Evolutionary conservation across 2,113 vertebrate genomes (phyloP), one percentile per base, ranked within the genome.

Genomic region (Sapayoa aenigma): DNA sequence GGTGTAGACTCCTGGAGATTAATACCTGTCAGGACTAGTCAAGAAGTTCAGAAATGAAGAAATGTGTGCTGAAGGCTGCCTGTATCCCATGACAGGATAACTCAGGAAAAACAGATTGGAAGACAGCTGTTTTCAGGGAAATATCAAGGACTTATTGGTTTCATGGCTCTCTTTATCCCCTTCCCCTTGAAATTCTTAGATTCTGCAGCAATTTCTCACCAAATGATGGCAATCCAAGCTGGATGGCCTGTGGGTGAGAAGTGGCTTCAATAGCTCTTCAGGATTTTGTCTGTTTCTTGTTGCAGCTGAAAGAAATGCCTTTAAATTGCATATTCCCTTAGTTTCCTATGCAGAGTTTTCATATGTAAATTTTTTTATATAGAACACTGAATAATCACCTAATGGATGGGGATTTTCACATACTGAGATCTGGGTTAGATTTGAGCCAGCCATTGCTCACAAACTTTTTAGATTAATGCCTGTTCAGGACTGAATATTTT

Each of bases 361-460:
- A 1, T 55, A 14, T 50, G 7, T 2, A 2, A 2, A 33, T 6
- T 3, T 62, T 85, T 85, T 46, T 12, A 37, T 53, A 17, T 0
- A 44, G 50, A n/a, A 41, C 21, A 58, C 31, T 62, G 52, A 89
- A 68, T 79, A 72, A 77, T 76, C 23, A 66, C 39, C 42, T 47
- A 17, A 30, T 23, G 42, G 37, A 68, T 73, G 53, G 20, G 9
- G 30, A 56, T 90, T 94, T 90, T 88, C 56, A 60, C 27, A 27
- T 55, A 7, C 6, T 0, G 3, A 87, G 28, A 12, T 58, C 25
- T 78, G n/a, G 23, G 49, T 65, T 72, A 58, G 59, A 46, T 84
- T 92, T 93, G 52, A 83, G 39, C 22, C 50, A 77, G 27, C 55
- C 22, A 4, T 76, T 50, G 39, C 23, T 35, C 50, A 14, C 25